These are phyloP conservation scores for Semibalanus balanoides DNA, from an alignment of 1,140 invertebrate species.

Conservation along the genomic window DNA sequence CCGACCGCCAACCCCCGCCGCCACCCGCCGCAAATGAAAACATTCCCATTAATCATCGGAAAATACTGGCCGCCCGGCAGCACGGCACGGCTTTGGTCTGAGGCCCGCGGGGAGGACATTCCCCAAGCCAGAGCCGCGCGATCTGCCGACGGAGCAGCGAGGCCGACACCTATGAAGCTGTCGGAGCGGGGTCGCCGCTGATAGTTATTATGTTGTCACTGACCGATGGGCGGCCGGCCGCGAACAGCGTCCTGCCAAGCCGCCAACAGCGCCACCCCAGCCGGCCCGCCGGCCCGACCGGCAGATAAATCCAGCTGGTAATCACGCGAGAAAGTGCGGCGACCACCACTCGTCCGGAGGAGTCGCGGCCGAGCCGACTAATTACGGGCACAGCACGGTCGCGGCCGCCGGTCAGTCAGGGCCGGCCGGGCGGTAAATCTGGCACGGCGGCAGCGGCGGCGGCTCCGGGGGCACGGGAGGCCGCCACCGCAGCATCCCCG, in stretches of 20 bases:
- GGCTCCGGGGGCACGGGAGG: too few species aligned
- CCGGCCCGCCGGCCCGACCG: too few species aligned
- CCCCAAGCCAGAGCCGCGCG: neutral
- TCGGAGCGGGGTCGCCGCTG: neutral
- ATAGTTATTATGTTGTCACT: neutral
- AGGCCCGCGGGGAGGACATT: too few species aligned
- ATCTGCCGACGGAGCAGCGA: too few species aligned
- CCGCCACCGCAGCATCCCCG: too few species aligned
- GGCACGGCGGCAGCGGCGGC: too few species aligned
- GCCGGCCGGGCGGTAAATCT: too few species aligned
- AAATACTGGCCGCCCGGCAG: neutral
- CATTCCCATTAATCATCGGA: neutral
- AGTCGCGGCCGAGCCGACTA: neutral
- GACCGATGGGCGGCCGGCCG: neutral
- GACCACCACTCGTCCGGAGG: too few species aligned
- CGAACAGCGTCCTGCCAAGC: neutral
- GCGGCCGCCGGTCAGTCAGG: too few species aligned
- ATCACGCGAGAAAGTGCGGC: neutral
- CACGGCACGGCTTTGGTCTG: neutral
- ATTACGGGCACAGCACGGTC: neutral
- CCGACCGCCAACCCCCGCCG: too few species aligned
- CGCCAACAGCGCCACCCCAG: neutral
- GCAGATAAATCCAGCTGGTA: neutral
- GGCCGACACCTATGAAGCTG: neutral
- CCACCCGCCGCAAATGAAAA: neutral